Conservation (phyloP, 1,140 invertebrate species). For the Riptortus pedestris region DNA sequence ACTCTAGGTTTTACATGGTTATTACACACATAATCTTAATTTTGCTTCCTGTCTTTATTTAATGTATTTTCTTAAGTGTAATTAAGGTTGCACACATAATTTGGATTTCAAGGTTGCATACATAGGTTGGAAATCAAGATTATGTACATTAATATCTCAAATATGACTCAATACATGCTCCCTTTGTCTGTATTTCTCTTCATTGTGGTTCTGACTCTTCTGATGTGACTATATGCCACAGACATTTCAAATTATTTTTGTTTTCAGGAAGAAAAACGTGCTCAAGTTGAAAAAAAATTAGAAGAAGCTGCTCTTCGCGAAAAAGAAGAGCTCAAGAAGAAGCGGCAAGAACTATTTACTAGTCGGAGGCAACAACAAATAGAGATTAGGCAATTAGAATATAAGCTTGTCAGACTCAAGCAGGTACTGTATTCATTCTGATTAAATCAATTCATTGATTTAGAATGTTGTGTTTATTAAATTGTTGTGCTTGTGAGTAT, state of each 20-base stretch:
- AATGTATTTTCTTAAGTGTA: too few relatives aligned
- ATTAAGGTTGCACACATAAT: too few relatives aligned
- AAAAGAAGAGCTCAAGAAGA: conserved; percentile 71
- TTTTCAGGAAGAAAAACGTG: conserved; percentile 63
- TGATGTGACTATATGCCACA: too few relatives aligned
- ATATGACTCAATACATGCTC: too few relatives aligned
- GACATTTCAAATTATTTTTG: neutral
- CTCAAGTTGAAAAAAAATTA: conserved; percentile 83
- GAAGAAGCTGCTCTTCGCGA: conserved; percentile 82
- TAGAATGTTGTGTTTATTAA: neutral
- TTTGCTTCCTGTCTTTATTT: too few relatives aligned
- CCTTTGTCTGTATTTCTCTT: too few relatives aligned
- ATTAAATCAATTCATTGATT: neutral
- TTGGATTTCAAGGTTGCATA: too few relatives aligned
- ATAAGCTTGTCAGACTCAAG: conserved; percentile 76
- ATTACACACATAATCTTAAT: too few relatives aligned
- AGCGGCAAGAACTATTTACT: conserved; percentile 73
- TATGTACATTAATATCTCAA: too few relatives aligned
- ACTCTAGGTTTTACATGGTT: too few relatives aligned
- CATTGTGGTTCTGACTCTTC: too few relatives aligned
- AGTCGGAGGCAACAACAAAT: conserved; percentile 76
- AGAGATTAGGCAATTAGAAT: conserved; percentile 79
- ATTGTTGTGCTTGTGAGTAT: neutral
- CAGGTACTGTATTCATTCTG: conserved; percentile 53
- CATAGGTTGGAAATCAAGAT: too few relatives aligned